Evolutionary conservation across 2,888 invertebrate genomes (phyloP), one percentile per base, ranked within the genome.

Genomic region (Frankliniella intonsa): DNA sequence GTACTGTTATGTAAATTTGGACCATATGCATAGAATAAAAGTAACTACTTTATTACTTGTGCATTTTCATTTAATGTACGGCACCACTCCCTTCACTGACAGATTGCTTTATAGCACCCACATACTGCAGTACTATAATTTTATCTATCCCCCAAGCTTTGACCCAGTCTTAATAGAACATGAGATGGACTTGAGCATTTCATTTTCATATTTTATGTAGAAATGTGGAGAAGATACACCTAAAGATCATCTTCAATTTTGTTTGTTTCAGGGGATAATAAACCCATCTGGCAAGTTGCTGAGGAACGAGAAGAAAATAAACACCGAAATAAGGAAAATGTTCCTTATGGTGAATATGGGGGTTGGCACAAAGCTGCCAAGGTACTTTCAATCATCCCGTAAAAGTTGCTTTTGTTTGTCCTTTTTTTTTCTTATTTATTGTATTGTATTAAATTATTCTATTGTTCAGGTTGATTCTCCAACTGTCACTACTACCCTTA

Each of bases 321-420:
- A 89, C 92, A 92, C 86, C 91, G 94, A 87, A 95, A 95, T 89
- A 93, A 94, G 87, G 96, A 95, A 87, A 95, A 95, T 87, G 94
- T 94, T 38, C 97, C 97, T 0, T 96, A 96, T 85, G 96, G 96
- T 9, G 95, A 95, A 86, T 89, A 89, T 84, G 97, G 97, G 22
- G 97, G 97, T 38, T 98, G 98, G 98, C 98, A 98, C 88, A 98
- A 98, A 89, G 97, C 98, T 82, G 97, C 98, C 81, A 98, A 98
- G 91, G 97, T 76, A 17, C 5, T 38, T 2, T 38, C 38, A 38
- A 14, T 55, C 55, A 55, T 55, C 2, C 11, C 8, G n/a, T n/a
- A n/a, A 38, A 38, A 38, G 38, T 38, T 38, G 38, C 38, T 38
- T 38, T 38, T 3, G 38, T 38, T 5, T 38, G 38, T 38, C 14